A percentile compares a stretch with the other conserved stretches of the same genome.
These are phyloP conservation scores for Sussaba pulchella DNA, from an alignment of 2,888 invertebrate genomes.

Conservation along the genomic window DNA sequence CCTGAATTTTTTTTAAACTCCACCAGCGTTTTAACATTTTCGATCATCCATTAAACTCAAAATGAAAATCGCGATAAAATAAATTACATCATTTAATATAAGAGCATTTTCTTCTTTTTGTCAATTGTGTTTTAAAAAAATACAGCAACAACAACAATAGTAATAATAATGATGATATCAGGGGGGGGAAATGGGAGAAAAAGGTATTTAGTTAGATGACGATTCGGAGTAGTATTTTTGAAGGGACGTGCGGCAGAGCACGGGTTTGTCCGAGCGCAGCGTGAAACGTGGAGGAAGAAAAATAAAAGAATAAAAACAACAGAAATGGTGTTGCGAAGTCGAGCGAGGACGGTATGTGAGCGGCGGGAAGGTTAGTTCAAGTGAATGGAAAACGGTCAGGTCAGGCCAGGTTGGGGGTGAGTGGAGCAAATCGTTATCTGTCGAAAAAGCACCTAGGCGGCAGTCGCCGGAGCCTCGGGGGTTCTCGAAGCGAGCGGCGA, in stretches of 20 bases:
- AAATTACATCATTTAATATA: no score
- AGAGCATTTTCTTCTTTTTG: no score
- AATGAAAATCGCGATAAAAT: no score
- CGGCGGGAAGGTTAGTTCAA: conserved; percentile 19
- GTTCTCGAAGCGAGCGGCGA: conserved; percentile 23
- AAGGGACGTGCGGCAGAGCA: not conserved
- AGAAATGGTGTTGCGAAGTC: conserved; percentile 44
- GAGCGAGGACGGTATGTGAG: not conserved
- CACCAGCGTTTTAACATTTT: not conserved
- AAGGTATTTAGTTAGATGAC: no score
- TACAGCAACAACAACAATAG: no score
- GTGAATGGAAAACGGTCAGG: conserved; percentile 57
- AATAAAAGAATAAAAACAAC: conserved; percentile 10
- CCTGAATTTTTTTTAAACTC: no score
- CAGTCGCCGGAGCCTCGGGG: conserved; percentile 26
- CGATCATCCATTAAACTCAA: no score
- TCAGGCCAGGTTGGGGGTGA: conserved; percentile 33
- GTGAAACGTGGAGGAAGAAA: conserved; percentile 23
- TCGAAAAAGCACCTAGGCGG: conserved; percentile 39
- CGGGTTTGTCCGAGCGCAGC: conserved; percentile 35
- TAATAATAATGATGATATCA: no score
- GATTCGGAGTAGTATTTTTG: no score
- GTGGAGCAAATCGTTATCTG: conserved; percentile 63
- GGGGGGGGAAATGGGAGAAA: not conserved
- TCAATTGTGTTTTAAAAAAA: no score